These are phyloP conservation scores for Mastomys natalensis DNA, from an alignment of 2,113 vertebrate genomes.

Conservation along the genomic window DNA sequence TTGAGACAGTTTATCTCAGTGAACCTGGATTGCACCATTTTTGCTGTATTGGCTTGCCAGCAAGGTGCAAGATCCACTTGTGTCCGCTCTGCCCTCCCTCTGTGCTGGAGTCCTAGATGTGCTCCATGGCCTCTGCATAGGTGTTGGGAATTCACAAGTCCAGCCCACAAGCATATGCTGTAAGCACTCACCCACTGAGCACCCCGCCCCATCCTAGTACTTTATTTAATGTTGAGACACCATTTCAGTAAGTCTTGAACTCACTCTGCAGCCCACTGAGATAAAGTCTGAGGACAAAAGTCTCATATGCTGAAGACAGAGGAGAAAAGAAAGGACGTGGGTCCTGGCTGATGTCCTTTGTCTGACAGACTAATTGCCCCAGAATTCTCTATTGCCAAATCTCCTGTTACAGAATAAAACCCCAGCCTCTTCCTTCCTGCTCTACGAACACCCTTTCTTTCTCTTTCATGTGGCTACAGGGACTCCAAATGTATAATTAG, in stretches of 20 bases:
- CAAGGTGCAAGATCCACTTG: background rate
- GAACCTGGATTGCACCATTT: background rate
- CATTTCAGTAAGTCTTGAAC: background rate
- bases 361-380: background rate
- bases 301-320: background rate
- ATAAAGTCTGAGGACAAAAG: constrained; percentile 17
- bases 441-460: background rate
- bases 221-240: background rate
- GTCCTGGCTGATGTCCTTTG: background rate
- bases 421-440: background rate
- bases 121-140: background rate
- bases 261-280: background rate
- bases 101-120: background rate
- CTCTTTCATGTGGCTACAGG: background rate
- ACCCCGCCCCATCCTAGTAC: background rate
- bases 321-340: background rate
- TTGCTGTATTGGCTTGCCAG: background rate
- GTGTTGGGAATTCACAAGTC: background rate
- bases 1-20: background rate
- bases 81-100: background rate
- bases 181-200: background rate
- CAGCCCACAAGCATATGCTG: too few species aligned
- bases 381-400: background rate
- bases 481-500: background rate
- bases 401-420: background rate